phyloP scores from a whole-genome alignment of 2,113 vertebrate genomes.

The Forbesichthys agassizii region DNA sequence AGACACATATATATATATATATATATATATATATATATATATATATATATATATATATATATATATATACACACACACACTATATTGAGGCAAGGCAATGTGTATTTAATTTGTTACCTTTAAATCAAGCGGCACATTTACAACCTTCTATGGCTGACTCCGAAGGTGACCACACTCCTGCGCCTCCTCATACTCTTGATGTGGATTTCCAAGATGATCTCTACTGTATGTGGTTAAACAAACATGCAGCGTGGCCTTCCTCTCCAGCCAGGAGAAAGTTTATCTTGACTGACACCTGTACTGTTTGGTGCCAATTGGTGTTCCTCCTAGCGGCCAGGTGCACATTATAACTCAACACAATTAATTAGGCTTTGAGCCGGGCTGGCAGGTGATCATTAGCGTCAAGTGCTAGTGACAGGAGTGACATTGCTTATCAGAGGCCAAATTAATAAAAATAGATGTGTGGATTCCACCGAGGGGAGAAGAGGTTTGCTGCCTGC shows the following conservation, averaged over 20 bases:
- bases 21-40: too few species aligned
- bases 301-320: slow-evolving; percentile 44
- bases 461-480: slow-evolving; percentile 17
- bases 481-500: slow-evolving; percentile 26
- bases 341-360: slow-evolving; percentile 36
- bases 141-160: too few species aligned
- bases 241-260: slow-evolving; percentile 7
- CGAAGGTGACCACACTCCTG: too few species aligned
- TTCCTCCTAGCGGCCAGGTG: slow-evolving; percentile 50
- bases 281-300: slow-evolving; percentile 52
- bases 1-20: too few species aligned
- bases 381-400: slow-evolving; percentile 64
- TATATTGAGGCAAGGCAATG: not conserved
- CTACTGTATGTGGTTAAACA: not conserved
- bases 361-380: slow-evolving; percentile 51
- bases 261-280: not conserved
- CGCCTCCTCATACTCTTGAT: slow-evolving; percentile 32
- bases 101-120: not conserved
- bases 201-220: too few species aligned
- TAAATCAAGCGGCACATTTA: too few species aligned
- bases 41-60: too few species aligned
- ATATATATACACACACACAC: too few species aligned
- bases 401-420: slow-evolving; percentile 23
- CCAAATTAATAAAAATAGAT: slow-evolving; percentile 30
- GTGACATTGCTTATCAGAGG: slow-evolving; percentile 29